Evolutionary conservation across 2,113 vertebrate genomes (phyloP), one percentile per base, ranked within the genome.

Genomic region (Callospermophilus lateralis): DNA sequence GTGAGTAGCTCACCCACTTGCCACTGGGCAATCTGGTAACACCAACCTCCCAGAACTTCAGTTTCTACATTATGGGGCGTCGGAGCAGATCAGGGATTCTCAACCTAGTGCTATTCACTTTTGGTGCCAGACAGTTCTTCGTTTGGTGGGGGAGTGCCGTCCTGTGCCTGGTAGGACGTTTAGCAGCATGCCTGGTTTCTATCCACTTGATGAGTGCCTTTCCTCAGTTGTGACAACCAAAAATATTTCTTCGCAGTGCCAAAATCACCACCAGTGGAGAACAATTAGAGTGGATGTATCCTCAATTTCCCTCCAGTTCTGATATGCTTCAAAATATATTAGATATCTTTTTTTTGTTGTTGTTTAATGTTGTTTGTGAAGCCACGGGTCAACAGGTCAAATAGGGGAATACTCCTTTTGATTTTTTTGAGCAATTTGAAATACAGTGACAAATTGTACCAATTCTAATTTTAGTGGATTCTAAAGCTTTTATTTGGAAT

Each of bases 341-440:
- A 84, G 90, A 85, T n/a, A 93, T 63, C 34, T 77, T 72, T 87
- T 77, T 83, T 68, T 97, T n/a, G n/a, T n/a, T n/a, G n/a, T n/a
- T n/a, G n/a, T n/a, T 89, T 86, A 92, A 61, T 45, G 39, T 16
- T 81, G 90, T 32, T 94, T 96, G 26, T 74, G 84, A 80, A 93
- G 4, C 2, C 28, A 94, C 7, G 93, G 51, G 45, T 87, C 65
- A 93, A 39, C 9, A 51, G 20, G 13, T 1, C 34, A 68, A n/a
- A 26, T 72, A 12, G 80, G 16, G 84, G 22, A 45, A 65, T 9
- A 67, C 0, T 45, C 67, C 48, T n/a, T 95, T 72, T 78, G 76
- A 61, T 51, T 63, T 55, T 93, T 93, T 30, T 67, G 4, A 95
- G 19, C 88, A 72, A 84, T 45, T 20, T 89, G 22, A 93, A 96